Percentiles rank a stretch among this genome's conserved stretches.
phyloP scores from a whole-genome alignment of 2,113 vertebrate genomes.

The Natator depressus region DNA sequence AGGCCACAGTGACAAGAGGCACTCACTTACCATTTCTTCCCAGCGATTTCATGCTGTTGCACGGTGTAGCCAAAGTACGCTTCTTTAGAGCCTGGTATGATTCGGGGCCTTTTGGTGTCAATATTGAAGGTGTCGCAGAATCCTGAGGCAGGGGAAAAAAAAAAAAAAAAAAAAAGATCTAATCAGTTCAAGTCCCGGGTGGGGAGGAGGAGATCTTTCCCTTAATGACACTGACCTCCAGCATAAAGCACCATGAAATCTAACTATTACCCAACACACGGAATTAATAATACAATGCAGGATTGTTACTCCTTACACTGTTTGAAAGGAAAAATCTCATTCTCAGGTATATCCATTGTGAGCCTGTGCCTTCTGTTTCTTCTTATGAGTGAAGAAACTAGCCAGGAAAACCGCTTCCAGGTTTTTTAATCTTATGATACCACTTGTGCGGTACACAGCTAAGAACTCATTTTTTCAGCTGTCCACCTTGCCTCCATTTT shows the following conservation, averaged over 20 bases:
- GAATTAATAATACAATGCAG: background rate
- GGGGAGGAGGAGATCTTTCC: rapidly evolving
- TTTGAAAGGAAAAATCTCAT: background rate
- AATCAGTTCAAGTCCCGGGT: rapidly evolving
- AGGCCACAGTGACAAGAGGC: rapidly evolving
- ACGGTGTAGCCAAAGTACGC: constrained; percentile 97
- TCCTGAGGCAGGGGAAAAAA: constrained; percentile 72
- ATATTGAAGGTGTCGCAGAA: constrained; percentile 89
- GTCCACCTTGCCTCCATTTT: background rate
- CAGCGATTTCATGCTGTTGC: constrained; percentile 91
- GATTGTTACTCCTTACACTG: background rate
- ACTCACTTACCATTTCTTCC: constrained; percentile 91
- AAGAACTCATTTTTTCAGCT: background rate
- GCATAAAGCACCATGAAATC: too few species aligned
- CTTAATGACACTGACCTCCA: too few species aligned
- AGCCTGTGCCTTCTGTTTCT: background rate
- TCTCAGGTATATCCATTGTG: background rate
- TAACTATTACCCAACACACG: too few species aligned
- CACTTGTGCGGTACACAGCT: background rate
- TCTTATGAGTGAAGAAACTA: background rate
- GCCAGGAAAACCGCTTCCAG: background rate
- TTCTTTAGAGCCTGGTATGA: constrained; percentile 89
- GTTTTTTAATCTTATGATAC: background rate
- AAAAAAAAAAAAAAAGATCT: background rate
- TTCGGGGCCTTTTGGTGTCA: constrained; percentile 85